A percentile compares a stretch with the other conserved stretches of the same genome.
These are phyloP conservation scores for Drosophila lini DNA, from an alignment of 1,140 invertebrate genomes.

Conservation along the genomic window DNA sequence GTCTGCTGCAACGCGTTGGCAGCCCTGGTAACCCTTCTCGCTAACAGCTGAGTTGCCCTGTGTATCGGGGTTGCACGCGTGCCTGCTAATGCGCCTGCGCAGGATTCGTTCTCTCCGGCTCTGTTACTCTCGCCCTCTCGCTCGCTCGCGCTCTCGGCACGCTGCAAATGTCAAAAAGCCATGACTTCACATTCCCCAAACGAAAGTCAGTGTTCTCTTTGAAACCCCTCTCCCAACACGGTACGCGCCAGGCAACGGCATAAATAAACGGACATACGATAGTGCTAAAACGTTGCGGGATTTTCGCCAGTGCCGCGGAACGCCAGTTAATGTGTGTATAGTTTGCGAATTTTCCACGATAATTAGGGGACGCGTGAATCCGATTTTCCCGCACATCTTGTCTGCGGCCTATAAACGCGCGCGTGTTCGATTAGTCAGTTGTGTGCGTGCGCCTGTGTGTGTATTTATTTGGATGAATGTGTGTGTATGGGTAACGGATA, in stretches of 20 bases:
- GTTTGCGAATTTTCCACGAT: conserved; percentile 24
- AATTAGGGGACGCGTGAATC: conserved; percentile 37
- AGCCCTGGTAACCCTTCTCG: conserved; percentile 6
- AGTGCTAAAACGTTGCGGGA: neutral
- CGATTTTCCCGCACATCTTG: conserved; percentile 37
- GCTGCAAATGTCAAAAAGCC: conserved; percentile 57
- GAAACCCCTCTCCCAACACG: conserved; percentile 21
- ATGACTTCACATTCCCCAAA: conserved; percentile 38
- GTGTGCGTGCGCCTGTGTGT: conserved; percentile 17
- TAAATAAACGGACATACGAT: conserved; percentile 26
- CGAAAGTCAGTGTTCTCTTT: too few species aligned
- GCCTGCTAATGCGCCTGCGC: conserved; percentile 18
- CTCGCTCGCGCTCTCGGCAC: conserved; percentile 5
- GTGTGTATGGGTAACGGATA: conserved; percentile 25
- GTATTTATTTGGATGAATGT: neutral
- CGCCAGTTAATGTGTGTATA: neutral
- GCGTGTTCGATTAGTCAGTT: conserved; percentile 51
- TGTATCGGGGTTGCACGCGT: neutral
- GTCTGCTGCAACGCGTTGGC: neutral
- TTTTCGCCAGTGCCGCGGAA: conserved; percentile 10
- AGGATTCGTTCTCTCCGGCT: neutral
- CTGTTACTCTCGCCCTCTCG: conserved; percentile 12
- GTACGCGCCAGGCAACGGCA: conserved; percentile 37
- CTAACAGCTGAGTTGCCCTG: conserved; percentile 5
- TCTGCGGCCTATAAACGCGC: conserved; percentile 61